Percentiles rank a stretch among this genome's conserved stretches.
phyloP scores from a whole-genome alignment of 2,797 vertebrate genomes.

The Cossypha niveicapilla region DNA sequence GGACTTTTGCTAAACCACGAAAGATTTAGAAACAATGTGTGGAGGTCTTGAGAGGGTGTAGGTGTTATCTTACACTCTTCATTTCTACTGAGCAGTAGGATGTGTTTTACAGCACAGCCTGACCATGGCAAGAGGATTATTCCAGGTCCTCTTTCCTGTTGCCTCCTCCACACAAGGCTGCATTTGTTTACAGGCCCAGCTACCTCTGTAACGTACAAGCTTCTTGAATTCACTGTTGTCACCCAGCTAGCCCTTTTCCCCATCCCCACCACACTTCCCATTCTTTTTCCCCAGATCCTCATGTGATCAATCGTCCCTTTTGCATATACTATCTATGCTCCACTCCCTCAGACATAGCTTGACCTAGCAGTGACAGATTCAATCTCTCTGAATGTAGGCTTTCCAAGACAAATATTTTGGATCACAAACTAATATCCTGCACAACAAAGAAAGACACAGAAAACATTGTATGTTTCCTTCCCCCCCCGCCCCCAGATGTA shows the following conservation, averaged over 20 bases:
- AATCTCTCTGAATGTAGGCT: background rate
- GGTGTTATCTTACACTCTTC: background rate
- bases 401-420: background rate
- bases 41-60: background rate
- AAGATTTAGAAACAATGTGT: background rate
- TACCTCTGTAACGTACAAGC: background rate
- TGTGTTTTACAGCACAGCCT: background rate
- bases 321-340: background rate
- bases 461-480: background rate
- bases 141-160: background rate
- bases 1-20: background rate
- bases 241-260: background rate
- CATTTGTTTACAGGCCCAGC: background rate
- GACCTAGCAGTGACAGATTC: background rate
- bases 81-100: background rate
- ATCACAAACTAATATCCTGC: background rate
- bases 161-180: background rate
- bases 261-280: background rate
- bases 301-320: background rate
- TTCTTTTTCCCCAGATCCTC: background rate
- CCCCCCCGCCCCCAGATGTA: too few relatives aligned
- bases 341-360: background rate
- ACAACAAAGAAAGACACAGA: rapidly evolving
- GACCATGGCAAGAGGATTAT: background rate
- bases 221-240: background rate